Conservation (phyloP, 2,113 vertebrate genomes). For the Ptilorrhoa leucosticta region DNA sequence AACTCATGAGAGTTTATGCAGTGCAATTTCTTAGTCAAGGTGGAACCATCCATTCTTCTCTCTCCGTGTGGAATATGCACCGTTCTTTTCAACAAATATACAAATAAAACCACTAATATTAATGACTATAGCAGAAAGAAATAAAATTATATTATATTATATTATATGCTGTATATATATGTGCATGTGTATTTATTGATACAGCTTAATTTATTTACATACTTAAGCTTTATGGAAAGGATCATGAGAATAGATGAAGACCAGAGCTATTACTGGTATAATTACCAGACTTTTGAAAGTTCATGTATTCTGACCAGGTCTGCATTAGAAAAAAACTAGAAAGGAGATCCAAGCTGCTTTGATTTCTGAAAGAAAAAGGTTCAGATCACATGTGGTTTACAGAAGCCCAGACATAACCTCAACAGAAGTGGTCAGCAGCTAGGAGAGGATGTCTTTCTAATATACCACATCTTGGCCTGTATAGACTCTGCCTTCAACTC, state of each 20-base stretch:
- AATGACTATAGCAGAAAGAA: background rate
- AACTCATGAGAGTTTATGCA: background rate
- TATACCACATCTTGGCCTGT: background rate
- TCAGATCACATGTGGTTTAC: background rate
- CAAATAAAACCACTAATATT: background rate
- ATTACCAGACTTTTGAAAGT: background rate
- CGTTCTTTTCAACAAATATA: background rate
- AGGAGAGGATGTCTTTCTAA: background rate
- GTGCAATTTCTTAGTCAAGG: background rate
- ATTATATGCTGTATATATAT: background rate
- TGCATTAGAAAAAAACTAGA: background rate
- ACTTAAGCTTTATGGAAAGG: background rate
- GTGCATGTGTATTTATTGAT: background rate
- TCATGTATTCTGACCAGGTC: background rate
- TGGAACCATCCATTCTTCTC: background rate
- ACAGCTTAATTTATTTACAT: background rate
- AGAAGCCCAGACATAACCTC: background rate
- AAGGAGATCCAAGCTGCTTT: background rate
- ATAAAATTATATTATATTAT: background rate
- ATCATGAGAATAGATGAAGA: background rate
- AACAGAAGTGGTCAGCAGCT: background rate
- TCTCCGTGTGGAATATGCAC: background rate
- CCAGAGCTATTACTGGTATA: background rate
- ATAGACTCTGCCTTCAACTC: background rate
- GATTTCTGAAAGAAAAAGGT: background rate